Percentiles rank a stretch among this genome's conserved stretches.
Conservation (phyloP, 2,888 invertebrate genomes). For the Oxystoma pomonae region DNA sequence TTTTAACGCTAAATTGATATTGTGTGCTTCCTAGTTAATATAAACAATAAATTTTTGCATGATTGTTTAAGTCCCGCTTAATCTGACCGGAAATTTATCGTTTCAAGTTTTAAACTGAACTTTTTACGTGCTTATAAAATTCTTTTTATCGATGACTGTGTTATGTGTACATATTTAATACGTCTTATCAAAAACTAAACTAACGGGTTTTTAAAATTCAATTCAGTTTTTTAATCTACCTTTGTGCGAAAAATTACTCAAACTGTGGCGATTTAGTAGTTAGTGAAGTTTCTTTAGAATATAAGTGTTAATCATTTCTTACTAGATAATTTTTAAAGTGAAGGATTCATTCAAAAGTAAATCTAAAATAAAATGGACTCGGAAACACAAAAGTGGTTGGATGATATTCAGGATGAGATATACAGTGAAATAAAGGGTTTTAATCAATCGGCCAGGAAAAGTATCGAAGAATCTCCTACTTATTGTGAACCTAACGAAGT, state of each 20-base stretch:
- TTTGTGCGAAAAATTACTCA: not conserved
- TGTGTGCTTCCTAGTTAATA: constrained; percentile 6
- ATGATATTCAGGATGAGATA: constrained; percentile 41
- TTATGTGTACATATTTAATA: not conserved
- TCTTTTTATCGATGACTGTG: not conserved
- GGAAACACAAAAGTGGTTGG: constrained; percentile 37
- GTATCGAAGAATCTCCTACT: not conserved
- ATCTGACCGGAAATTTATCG: not conserved
- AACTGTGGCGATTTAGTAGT: not conserved
- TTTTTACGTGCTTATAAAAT: too few species aligned
- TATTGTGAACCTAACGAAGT: not conserved
- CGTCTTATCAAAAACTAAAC: not conserved
- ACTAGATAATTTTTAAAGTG: not conserved
- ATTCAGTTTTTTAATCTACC: not conserved
- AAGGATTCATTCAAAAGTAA: not conserved
- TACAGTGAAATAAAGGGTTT: constrained; percentile 33
- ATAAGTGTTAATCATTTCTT: not conserved
- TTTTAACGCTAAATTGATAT: too few species aligned
- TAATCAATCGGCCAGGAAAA: not conserved
- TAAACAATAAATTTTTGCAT: constrained; percentile 4
- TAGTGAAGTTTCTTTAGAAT: not conserved
- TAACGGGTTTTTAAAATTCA: not conserved
- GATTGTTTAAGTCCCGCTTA: not conserved
- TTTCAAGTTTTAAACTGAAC: too few species aligned
- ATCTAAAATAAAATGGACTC: constrained; percentile 28